Evolutionary conservation across 1,140 invertebrate species (phyloP), one percentile per base, ranked within the genome.

Genomic region (Euura lappo): DNA sequence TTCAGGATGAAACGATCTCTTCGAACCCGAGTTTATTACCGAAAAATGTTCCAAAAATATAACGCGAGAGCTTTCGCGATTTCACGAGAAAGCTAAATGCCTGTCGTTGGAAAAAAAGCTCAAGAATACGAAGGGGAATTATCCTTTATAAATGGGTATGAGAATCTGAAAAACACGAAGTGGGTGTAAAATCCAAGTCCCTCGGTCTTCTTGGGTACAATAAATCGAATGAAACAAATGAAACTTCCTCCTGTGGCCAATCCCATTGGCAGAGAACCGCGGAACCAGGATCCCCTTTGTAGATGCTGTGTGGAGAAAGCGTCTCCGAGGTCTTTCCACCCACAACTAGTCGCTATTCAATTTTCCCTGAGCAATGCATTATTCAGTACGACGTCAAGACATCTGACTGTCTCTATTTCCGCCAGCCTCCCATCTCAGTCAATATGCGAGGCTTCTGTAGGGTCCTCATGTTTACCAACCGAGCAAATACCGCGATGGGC

Each of bases 281-380:
- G 47, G 13, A 60, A 60, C 8, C 8, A 60, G 51, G 13, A 11
- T 60, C 13, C 51, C 51, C 51, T 60, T 60, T 60, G 51, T 60
- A 6, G 6, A 8, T n/a, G 13, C 51, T 60, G 13, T 60, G 8
- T n/a, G 4, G 13, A n/a, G 51, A n/a, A 60, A 60, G 13, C 3
- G 8, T 60, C 13, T 28, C 66, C 13, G 28, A 7, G 42, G 42
- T 28, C 43, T 44, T 69, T 44, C 43, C 45, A 71, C 70, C 46
- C 70, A 44, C 70, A 47, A 71, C 70, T 71, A 71, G 43, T 47
- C 70, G 46, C 78, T 79, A 81, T 79, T 80, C 79, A 81, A 83
- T 83, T 83, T 83, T 81, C 75, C 76, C 72, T 65, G 65, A 74
- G 75, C 76, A 76, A 80, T 83, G 79, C 79, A 83, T 81, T 83